Percentiles rank a stretch among this genome's conserved stretches.
These are phyloP conservation scores for Caenorhabditis afra DNA, from an alignment of 2,888 invertebrate species.

Conservation along the genomic window DNA sequence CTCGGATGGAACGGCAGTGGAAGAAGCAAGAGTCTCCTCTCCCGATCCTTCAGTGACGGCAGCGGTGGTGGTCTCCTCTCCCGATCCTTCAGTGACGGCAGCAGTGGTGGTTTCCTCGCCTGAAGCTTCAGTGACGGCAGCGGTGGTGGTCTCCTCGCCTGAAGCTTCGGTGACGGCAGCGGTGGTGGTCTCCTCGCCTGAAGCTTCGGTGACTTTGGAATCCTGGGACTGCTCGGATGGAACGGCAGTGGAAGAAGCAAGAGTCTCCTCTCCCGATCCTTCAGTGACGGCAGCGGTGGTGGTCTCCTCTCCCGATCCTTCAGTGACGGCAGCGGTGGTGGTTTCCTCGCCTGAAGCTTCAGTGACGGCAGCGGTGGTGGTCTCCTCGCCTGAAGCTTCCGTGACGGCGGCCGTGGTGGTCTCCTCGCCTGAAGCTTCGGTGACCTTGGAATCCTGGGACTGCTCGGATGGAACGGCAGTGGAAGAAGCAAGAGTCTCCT, in stretches of 20 bases:
- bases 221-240: constrained; percentile 32
- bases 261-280: constrained; percentile 24
- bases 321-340: neutral
- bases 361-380: neutral
- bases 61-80: too few species aligned
- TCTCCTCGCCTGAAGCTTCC: neutral
- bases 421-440: constrained; percentile 38
- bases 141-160: constrained; percentile 28
- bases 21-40: too few species aligned
- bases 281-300: constrained; percentile 22
- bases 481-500: constrained; percentile 19
- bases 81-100: neutral
- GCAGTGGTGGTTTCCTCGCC: constrained; percentile 31
- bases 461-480: constrained; percentile 30
- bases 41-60: too few species aligned
- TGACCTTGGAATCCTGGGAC: constrained; percentile 13
- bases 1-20: too few species aligned
- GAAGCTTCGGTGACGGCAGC: constrained; percentile 25
- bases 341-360: neutral
- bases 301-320: constrained; percentile 16
- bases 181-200: constrained; percentile 40
- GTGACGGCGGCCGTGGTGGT: neutral
- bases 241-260: constrained; percentile 13
- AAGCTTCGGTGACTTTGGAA: constrained; percentile 27
- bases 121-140: constrained; percentile 34